Conservation (phyloP, 2,888 invertebrate species). For the Amiota minor region DNA sequence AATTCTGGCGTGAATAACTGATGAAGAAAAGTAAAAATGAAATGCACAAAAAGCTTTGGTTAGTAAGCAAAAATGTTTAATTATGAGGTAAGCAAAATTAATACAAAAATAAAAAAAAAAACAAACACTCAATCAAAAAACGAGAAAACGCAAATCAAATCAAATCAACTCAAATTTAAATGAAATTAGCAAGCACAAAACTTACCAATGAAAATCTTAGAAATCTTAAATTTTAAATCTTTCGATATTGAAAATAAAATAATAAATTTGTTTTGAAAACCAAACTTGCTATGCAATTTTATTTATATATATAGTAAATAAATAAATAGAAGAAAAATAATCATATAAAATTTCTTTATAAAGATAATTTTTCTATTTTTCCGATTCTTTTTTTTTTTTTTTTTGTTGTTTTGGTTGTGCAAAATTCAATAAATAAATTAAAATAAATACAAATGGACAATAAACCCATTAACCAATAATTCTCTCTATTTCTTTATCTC, state of each 20-base stretch:
- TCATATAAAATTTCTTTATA: slow-evolving; percentile 6
- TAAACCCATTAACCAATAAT: not conserved
- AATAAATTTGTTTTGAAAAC: too few relatives aligned
- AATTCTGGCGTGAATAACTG: slow-evolving; percentile 92
- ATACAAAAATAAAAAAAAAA: slow-evolving; percentile 10
- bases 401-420: too few relatives aligned
- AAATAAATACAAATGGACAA: too few relatives aligned
- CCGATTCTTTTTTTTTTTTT: too few relatives aligned
- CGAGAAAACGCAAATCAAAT: not conserved
- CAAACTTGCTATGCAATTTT: too few relatives aligned
- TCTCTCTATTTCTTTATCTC: not conserved
- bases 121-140: slow-evolving; percentile 15
- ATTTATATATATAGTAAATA: not conserved
- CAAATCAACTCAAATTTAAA: not conserved
- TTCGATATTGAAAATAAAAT: too few relatives aligned
- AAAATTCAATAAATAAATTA: too few relatives aligned
- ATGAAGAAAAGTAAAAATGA: slow-evolving; percentile 68
- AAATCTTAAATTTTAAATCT: not conserved
- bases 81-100: not conserved
- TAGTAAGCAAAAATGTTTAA: slow-evolving; percentile 21
- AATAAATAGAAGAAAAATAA: not conserved
- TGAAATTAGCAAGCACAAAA: slow-evolving; percentile 1
- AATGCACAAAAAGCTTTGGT: slow-evolving; percentile 48
- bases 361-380: slow-evolving; percentile 4
- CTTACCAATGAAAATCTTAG: not conserved